Evolutionary conservation across 2,113 vertebrate genomes (phyloP).

Genomic region (Sula dactylatra): DNA sequence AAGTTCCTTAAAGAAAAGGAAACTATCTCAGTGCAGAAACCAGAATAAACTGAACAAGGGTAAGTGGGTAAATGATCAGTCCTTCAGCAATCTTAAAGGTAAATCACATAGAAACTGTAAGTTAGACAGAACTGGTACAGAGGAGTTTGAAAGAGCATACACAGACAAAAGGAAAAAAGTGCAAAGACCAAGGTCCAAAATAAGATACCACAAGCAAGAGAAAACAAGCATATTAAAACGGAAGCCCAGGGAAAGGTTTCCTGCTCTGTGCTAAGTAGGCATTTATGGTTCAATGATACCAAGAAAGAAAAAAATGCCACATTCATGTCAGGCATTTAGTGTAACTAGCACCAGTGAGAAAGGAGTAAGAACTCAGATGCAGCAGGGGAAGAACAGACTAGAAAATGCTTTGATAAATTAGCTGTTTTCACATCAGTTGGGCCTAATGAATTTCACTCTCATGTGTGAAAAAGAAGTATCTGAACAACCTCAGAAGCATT

Average conservation of each 20-base stretch:
- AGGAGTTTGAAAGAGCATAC: background rate
- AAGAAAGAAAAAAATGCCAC: background rate
- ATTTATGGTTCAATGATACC: background rate
- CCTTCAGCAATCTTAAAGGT: background rate
- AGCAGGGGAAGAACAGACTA: background rate
- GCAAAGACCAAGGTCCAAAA: background rate
- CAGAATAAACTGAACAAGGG: rapidly evolving
- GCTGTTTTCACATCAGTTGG: background rate
- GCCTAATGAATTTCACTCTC: background rate
- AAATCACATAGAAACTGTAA: background rate
- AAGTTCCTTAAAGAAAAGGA: background rate
- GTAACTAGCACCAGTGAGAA: background rate
- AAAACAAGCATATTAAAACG: background rate
- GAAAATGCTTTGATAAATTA: background rate
- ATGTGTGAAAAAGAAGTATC: background rate
- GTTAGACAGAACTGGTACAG: background rate
- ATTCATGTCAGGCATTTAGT: background rate
- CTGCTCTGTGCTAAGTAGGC: background rate
- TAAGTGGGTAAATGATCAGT: background rate
- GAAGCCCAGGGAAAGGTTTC: background rate
- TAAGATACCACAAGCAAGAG: background rate
- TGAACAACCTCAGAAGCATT: background rate
- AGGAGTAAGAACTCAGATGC: background rate
- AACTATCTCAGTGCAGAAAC: background rate
- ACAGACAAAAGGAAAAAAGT: background rate